Percentiles rank a stretch among this genome's conserved stretches.
Evolutionary conservation across 2,888 invertebrate genomes (phyloP).

Genomic region (Cinara cedri): DNA sequence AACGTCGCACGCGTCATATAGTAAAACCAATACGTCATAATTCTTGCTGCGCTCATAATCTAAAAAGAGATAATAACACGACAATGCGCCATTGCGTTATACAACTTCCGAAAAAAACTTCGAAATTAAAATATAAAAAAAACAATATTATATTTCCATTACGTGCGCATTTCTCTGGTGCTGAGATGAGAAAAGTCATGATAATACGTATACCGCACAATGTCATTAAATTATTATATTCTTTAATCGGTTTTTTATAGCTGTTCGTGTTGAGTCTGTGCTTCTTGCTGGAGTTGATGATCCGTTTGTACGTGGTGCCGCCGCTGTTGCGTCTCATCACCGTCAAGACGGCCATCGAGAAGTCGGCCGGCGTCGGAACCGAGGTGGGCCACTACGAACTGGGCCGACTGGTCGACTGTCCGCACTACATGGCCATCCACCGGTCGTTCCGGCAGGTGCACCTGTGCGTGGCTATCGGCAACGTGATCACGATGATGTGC

Average conservation of each 20-base stretch:
- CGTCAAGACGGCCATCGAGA: constrained; percentile 76
- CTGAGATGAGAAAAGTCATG: too few species aligned
- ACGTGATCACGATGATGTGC: constrained; percentile 74
- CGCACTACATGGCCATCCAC: constrained; percentile 78
- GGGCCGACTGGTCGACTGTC: constrained; percentile 76
- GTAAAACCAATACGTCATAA: too few species aligned
- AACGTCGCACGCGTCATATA: too few species aligned
- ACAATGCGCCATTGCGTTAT: too few species aligned
- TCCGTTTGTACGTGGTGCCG: constrained; percentile 78
- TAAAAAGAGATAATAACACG: too few species aligned
- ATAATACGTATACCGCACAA: too few species aligned
- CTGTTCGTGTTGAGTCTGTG: constrained; percentile 70
- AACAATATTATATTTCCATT: too few species aligned
- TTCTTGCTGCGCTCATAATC: too few species aligned
- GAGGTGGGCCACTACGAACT: constrained; percentile 78
- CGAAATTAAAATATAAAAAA: too few species aligned
- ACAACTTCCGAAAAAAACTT: too few species aligned
- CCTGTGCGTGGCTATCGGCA: constrained; percentile 79
- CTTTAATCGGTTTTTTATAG: constrained; percentile 66
- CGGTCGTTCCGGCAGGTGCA: constrained; percentile 78
- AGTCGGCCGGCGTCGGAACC: constrained; percentile 72
- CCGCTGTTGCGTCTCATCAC: constrained; percentile 76
- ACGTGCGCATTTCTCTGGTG: too few species aligned
- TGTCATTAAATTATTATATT: too few species aligned
- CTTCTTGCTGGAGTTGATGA: constrained; percentile 75